These are phyloP conservation scores for Aporrectodea caliginosa DNA, from an alignment of 1,140 invertebrate genomes.

Conservation along the genomic window DNA sequence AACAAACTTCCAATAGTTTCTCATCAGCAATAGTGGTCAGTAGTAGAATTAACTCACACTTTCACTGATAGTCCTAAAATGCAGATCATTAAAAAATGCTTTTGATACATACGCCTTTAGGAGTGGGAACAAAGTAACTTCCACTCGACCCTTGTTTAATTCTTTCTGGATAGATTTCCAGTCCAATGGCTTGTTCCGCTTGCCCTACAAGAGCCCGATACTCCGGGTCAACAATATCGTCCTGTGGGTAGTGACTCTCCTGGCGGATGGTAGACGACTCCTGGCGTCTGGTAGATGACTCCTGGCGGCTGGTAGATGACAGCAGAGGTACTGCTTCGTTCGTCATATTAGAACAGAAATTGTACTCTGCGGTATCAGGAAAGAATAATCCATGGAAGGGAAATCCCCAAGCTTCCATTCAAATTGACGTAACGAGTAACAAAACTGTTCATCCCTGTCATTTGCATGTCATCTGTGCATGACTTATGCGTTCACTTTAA, in stretches of 20 bases:
- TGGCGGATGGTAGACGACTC: neutral
- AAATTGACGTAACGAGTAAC: too few relatives aligned
- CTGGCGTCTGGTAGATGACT: neutral
- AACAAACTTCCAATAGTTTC: too few relatives aligned
- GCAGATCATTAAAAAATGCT: neutral
- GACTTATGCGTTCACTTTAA: too few relatives aligned
- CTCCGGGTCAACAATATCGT: constrained; percentile 66
- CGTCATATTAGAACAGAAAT: neutral
- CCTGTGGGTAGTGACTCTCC: neutral
- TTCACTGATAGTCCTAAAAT: too few relatives aligned
- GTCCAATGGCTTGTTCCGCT: constrained; percentile 89
- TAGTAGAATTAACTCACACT: too few relatives aligned
- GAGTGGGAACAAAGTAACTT: constrained; percentile 98
- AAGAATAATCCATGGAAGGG: too few relatives aligned
- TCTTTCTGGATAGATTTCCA: constrained; percentile 85
- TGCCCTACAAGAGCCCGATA: constrained; percentile 86
- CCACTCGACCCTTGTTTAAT: constrained; percentile 96
- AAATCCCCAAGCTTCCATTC: too few relatives aligned
- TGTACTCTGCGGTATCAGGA: too few relatives aligned
- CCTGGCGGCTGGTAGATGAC: neutral
- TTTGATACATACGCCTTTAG: constrained; percentile 63
- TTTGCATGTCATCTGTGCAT: too few relatives aligned
- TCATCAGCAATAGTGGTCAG: too few relatives aligned
- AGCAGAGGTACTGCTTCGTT: neutral
- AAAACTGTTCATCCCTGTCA: too few relatives aligned